Percentiles rank a stretch among this genome's conserved stretches.
phyloP scores from a whole-genome alignment of 2,113 vertebrate genomes.

The Ictidomys tridecemlineatus region DNA sequence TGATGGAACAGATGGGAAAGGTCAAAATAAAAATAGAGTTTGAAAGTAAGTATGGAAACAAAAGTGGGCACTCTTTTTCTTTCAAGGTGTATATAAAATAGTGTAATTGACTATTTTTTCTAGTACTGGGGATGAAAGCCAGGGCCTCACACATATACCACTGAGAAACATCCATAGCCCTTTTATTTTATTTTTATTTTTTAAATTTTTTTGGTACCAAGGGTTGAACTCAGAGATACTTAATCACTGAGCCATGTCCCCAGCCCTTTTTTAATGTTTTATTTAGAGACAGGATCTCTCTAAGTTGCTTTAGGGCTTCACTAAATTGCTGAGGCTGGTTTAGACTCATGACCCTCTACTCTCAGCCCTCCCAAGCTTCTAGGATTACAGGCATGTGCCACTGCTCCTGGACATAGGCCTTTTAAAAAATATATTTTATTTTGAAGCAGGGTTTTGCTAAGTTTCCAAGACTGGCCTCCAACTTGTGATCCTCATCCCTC shows the following conservation, averaged over 20 bases:
- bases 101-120: not conserved
- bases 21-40: not conserved
- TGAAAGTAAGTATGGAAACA: not conserved
- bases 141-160: not conserved
- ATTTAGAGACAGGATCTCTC: no score
- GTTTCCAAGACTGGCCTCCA: not conserved
- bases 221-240: not conserved
- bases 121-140: not conserved
- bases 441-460: not conserved
- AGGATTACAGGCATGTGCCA: no score
- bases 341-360: no score
- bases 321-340: no score
- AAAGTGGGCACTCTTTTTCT: not conserved
- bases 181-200: no score
- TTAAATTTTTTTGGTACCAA: no score
- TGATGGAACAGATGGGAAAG: not conserved
- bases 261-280: no score
- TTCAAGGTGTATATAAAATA: not conserved
- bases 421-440: not conserved
- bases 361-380: no score
- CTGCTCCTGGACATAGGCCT: no score
- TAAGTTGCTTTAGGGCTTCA: no score
- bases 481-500: not conserved
- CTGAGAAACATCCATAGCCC: no score
- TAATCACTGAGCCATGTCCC: not conserved